These are phyloP conservation scores for Nothoprocta perdicaria DNA, from an alignment of 2,113 vertebrate species.

Conservation along the genomic window DNA sequence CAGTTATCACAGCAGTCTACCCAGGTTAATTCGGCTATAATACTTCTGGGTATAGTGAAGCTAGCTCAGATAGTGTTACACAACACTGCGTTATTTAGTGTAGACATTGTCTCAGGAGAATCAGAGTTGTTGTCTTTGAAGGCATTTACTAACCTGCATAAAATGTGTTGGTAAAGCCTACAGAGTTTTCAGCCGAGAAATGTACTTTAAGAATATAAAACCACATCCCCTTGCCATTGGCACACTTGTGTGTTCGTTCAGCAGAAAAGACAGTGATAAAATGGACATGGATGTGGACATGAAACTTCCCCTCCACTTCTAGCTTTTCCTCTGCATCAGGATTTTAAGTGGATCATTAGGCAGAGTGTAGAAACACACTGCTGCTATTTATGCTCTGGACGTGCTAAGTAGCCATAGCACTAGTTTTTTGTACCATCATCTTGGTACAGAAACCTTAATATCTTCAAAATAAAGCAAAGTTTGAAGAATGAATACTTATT, in stretches of 20 bases:
- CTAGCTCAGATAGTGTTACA: neutral
- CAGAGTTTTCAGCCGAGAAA: neutral
- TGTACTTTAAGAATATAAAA: neutral
- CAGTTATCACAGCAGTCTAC: constrained; percentile 62
- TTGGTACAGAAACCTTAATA: neutral
- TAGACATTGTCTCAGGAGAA: neutral
- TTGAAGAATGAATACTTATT: neutral
- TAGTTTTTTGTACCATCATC: neutral
- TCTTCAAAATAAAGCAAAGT: constrained; percentile 2
- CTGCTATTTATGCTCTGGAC: neutral
- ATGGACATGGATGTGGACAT: fast-evolving
- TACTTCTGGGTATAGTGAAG: constrained; percentile 22
- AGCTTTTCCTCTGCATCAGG: neutral
- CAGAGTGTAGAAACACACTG: neutral
- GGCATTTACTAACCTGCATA: neutral
- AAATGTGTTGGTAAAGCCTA: constrained; percentile 21
- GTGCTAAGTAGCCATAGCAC: neutral
- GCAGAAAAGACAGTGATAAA: neutral
- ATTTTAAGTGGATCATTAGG: neutral
- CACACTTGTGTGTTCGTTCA: constrained; percentile 1
- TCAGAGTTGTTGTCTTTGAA: constrained; percentile 18
- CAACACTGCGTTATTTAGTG: neutral
- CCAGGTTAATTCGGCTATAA: constrained; percentile 64
- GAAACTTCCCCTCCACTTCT: neutral
- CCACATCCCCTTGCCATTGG: neutral